phyloP scores from a whole-genome alignment of 2,113 vertebrate species.

The Callopanchax toddi region DNA sequence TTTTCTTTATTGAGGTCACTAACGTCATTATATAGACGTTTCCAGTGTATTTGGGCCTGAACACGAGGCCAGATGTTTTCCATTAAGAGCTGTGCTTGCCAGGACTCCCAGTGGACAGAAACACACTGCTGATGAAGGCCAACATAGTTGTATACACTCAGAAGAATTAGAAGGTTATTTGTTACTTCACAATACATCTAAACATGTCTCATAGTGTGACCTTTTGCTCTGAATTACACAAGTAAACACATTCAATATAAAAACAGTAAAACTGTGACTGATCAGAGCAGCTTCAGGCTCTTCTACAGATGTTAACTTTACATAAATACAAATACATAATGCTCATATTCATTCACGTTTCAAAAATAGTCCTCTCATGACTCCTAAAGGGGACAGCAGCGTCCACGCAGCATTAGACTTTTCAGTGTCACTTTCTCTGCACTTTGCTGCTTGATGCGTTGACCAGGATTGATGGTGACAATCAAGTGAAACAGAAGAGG shows the following conservation, averaged over 20 bases:
- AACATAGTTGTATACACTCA: neutral
- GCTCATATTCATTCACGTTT: neutral
- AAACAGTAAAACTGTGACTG: conserved; percentile 7
- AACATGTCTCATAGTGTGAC: neutral
- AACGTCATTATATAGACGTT: conserved; percentile 40
- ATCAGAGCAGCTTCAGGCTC: conserved; percentile 27
- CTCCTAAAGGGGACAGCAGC: neutral
- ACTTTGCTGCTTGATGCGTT: conserved; percentile 28
- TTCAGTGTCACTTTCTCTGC: too few species aligned
- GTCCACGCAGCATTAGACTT: too few species aligned
- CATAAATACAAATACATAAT: conserved; percentile 41
- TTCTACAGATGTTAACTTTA: neutral
- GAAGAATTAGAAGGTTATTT: neutral
- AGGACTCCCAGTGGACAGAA: conserved; percentile 7
- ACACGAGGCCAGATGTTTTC: conserved; percentile 38
- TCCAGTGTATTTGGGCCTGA: conserved; percentile 7
- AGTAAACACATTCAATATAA: neutral
- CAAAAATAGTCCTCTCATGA: neutral
- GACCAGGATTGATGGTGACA: conserved; percentile 66
- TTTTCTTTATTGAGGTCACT: conserved; percentile 22
- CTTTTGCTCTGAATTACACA: conserved; percentile 17
- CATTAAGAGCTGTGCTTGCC: conserved; percentile 33
- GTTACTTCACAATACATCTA: conserved; percentile 1
- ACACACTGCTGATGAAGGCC: neutral
- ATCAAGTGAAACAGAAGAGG: conserved; percentile 75